Base-by-base conservation (phyloP, 2,113 vertebrate species). In the Loxodonta africana region DNA sequence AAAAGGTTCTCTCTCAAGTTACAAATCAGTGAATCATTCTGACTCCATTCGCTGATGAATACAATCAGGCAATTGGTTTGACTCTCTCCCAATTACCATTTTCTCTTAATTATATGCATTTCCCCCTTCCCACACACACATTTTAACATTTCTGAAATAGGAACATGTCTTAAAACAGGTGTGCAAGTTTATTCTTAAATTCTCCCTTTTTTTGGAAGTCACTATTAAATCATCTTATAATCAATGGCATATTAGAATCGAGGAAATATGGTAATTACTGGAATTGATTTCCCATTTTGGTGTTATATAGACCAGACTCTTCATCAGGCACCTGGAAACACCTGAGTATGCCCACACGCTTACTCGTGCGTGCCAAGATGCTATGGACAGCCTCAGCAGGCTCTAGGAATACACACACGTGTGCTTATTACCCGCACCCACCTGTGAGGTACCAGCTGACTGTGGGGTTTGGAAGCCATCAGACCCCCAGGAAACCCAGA, bases 161-260 rank as follows among this genome's bases (percentile, higher is more conserved):
- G 60, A 10, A 82, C 28, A 6, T 74, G 65, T 93, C 96, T 97
- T 95, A 97, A 97, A 97, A 98, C 97, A 97, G 92, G 97, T 83
- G 14, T 92, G 51, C 46, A 28, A 93, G 84, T 89, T 95, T 97
- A 93, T 91, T 83, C 65, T 84, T 67, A 90, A 93, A 57, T 67
- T 88, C 83, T n/a, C 33, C 48, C 25, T 41, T 53, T 69, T 87
- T 81, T 93, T n/a, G 87, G 85, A 95, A 90, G 93, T 30, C 83
- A 78, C 95, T 96, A 81, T 96, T 94, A 94, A 97, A 95, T 96
- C 95, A 33, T 95, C 95, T 87, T 96, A 88, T 83, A 95, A 96
- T 90, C 97, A 95, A 96, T 97, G 93, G n/a, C 62, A 91, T 94
- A 83, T 97, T 95, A 90, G 87, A 91, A 93, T 83, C 0, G 51